A percentile compares a stretch with the other conserved stretches of the same genome.
Evolutionary conservation across 2,888 invertebrate species (phyloP).

Genomic region (Drosophila paranaensis): DNA sequence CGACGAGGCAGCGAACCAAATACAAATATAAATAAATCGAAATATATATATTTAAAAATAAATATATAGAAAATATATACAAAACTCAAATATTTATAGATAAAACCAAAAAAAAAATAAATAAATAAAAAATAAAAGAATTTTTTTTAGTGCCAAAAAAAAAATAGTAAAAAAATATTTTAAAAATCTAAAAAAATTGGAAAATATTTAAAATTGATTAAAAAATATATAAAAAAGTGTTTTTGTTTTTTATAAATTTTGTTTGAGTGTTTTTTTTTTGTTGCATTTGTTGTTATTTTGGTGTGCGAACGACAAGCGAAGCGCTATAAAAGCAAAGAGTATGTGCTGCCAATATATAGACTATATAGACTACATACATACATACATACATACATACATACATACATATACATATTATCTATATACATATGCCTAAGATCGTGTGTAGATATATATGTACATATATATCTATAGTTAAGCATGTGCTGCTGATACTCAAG

Average conservation of each 20-base stretch:
- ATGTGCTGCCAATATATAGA: conserved; percentile 30
- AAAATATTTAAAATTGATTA: conserved; percentile 1
- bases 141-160: neutral
- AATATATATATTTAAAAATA: neutral
- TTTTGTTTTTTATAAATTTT: conserved; percentile 12
- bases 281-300: conserved; percentile 4
- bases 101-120: neutral
- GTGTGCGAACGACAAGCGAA: conserved; percentile 16
- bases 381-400: neutral
- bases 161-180: too few relatives aligned
- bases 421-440: neutral
- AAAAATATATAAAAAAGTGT: conserved; percentile 2
- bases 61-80: neutral
- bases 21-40: conserved; percentile 12
- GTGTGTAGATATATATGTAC: too few relatives aligned
- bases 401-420: neutral
- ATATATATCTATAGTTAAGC: neutral
- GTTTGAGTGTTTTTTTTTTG: conserved; percentile 26
- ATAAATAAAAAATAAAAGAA: conserved; percentile 6
- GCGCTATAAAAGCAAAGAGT: conserved; percentile 34
- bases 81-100: neutral
- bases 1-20: conserved; percentile 30
- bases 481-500: neutral
- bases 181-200: neutral
- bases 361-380: neutral